phyloP scores from a whole-genome alignment of 1,140 invertebrate genomes.

The Holotrichia oblita region DNA sequence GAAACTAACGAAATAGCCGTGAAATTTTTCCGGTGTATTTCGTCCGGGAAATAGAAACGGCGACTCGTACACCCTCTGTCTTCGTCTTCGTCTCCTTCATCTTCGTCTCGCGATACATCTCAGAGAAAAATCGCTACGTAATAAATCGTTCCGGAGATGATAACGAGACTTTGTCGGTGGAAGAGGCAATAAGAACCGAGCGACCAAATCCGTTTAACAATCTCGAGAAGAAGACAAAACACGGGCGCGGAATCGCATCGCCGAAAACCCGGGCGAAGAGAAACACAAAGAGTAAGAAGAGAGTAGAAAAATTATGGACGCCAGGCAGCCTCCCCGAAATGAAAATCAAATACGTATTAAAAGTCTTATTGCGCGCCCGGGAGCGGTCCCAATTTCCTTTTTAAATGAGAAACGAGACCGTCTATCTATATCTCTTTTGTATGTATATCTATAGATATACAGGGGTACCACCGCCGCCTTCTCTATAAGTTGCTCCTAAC shows the following conservation, averaged over 20 bases:
- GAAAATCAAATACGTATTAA: slow-evolving; percentile 21
- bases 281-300: not conserved
- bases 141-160: slow-evolving; percentile 12
- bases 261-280: not conserved
- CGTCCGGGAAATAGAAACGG: not conserved
- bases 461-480: too few relatives aligned
- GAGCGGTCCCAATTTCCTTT: slow-evolving; percentile 1
- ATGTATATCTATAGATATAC: not conserved
- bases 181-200: not conserved
- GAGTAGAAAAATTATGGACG: slow-evolving; percentile 7
- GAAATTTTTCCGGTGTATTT: not conserved
- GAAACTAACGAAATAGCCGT: not conserved
- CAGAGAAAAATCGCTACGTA: not conserved
- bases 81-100: not conserved
- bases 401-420: slow-evolving; percentile 8
- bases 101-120: not conserved
- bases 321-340: not conserved
- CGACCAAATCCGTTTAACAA: slow-evolving; percentile 11
- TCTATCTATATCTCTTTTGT: not conserved
- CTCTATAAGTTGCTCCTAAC: too few relatives aligned
- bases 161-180: slow-evolving; percentile 10
- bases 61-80: not conserved
- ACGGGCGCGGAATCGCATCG: not conserved
- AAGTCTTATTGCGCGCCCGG: not conserved
- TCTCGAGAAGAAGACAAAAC: not conserved